Evolutionary conservation across 2,888 invertebrate genomes (phyloP), one percentile per base, ranked within the genome.

Genomic region (Mythimna pallens): DNA sequence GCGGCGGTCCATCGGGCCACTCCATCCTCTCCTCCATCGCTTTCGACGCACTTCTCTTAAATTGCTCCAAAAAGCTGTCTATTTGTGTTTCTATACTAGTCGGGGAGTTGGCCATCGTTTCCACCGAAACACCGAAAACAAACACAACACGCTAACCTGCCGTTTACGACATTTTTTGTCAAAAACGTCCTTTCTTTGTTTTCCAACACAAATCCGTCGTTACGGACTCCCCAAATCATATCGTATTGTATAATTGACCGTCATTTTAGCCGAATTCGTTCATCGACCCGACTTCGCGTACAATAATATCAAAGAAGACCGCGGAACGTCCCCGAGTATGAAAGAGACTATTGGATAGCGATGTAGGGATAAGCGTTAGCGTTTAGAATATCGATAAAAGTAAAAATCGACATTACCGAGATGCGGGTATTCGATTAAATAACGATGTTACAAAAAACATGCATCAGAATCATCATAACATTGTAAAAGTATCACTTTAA

Each of bases 11-110:
- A 87, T 96, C 95, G 71, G 95, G 94, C 96, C 96, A 96, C 83
- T 96, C 96, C 91, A 95, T 95, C 71, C 94, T 91, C 82, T 97
- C 97, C 86, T 98, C 98, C 97, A 98, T 98, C 74, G 98, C 98
- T 90, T 97, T 97, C 71, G 98, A 98, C 86, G 98, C 98, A 96
- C 98, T 98, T 84, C 97, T 97, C 92, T 98, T 98, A 92, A 98
- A 98, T 92, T 98, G 98, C 96, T 98, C 98, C 93, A 98, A 95
- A 96, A 98, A 98, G 96, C 97, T 98, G 97, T 98, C 98, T 96
- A 98, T 98, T 96, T 98, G 98, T 89, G 97, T 98, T 96, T 98
- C 98, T 93, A 98, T 97, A 87, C 97, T 98, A 84, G 97, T 97
- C 83, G 97, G 97, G 87, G 97, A 97, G 92, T 94, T 97, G 86